These are phyloP conservation scores for Callaeas wilsoni DNA, from an alignment of 2,113 vertebrate species.

Conservation along the genomic window DNA sequence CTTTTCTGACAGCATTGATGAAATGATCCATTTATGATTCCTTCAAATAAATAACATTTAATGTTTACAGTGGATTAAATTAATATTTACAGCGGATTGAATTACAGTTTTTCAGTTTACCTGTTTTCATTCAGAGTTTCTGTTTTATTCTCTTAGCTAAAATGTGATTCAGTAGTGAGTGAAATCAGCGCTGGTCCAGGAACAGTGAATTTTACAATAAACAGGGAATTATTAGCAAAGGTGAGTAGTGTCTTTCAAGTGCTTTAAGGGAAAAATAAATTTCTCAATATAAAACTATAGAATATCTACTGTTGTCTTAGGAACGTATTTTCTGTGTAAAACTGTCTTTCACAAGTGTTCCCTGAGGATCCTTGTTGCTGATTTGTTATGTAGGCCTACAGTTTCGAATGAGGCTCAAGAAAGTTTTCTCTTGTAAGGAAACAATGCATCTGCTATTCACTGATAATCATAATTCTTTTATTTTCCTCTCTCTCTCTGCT, in stretches of 20 bases:
- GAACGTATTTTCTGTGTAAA: background rate
- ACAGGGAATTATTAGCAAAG: conserved; percentile 84
- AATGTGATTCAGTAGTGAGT: conserved; percentile 81
- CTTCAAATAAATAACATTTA: background rate
- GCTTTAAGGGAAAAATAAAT: background rate
- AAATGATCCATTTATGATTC: background rate
- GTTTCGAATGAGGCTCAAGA: background rate
- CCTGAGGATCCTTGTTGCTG: background rate
- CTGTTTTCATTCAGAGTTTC: background rate
- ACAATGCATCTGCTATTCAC: background rate
- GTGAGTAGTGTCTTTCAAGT: conserved; percentile 64
- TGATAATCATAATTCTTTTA: background rate
- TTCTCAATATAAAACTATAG: background rate
- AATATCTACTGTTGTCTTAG: background rate
- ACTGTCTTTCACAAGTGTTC: background rate
- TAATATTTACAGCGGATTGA: background rate
- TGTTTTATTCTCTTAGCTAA: conserved; percentile 72
- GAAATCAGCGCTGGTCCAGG: conserved; percentile 75
- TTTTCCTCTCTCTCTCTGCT: background rate
- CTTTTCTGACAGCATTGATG: background rate
- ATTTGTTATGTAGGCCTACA: background rate
- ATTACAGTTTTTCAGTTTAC: background rate
- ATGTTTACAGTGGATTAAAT: background rate
- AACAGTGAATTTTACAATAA: conserved; percentile 84
- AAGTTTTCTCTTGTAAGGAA: background rate